phyloP scores from a whole-genome alignment of 30 jellyfish, hydroid and myxozoan genomes.

The Rhopilema esculentum region DNA sequence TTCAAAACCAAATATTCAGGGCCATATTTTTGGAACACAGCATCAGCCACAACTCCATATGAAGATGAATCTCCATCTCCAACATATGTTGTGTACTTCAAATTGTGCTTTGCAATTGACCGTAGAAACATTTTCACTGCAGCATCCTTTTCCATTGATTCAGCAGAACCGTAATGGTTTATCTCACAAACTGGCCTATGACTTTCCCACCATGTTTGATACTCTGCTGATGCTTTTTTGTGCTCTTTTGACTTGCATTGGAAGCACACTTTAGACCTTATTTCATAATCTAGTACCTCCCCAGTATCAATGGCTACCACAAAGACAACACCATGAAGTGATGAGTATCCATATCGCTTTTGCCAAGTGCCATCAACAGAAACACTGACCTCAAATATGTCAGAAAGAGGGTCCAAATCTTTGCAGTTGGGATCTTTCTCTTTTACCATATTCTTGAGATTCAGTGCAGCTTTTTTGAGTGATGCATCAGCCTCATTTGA shows the following conservation, averaged over 20 bases:
- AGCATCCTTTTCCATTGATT: conserved; percentile 2
- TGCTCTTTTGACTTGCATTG: conserved; percentile 11
- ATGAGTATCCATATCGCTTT: conserved; percentile 6
- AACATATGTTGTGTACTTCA: conserved; percentile 3
- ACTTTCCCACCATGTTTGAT: conserved; percentile 14
- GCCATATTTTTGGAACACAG: conserved; percentile 3
- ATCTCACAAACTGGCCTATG: not conserved
- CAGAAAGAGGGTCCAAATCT: conserved; percentile 7
- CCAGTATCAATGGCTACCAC: conserved; percentile 13
- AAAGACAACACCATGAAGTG: conserved; percentile 21
- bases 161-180: conserved; percentile 10
- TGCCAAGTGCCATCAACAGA: conserved; percentile 20
- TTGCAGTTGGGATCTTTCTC: not conserved
- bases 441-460: not conserved
- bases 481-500: conserved; percentile 5
- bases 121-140: conserved; percentile 14
- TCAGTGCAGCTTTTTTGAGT: conserved; percentile 1
- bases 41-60: conserved; percentile 15
- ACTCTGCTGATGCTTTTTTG: not conserved
- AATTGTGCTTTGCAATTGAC: not conserved
- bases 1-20: not conserved
- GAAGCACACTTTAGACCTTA: conserved; percentile 12
- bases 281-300: conserved; percentile 19
- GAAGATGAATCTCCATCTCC: conserved; percentile 30
- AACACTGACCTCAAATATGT: conserved; percentile 2